These are phyloP conservation scores for Vulpes lagopus DNA, from an alignment of 2,113 vertebrate species.

Conservation along the genomic window DNA sequence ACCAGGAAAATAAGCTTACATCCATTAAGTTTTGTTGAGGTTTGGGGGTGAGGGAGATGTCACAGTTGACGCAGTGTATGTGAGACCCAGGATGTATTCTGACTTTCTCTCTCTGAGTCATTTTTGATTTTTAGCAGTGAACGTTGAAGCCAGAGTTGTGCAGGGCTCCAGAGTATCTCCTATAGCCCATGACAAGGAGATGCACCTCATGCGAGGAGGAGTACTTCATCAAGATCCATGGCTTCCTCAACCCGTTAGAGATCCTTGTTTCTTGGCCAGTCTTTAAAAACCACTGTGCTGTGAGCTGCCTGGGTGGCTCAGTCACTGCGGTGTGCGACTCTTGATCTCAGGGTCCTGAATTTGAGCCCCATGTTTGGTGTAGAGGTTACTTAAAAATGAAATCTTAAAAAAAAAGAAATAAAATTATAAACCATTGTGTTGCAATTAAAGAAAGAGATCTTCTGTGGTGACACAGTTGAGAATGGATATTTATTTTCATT, in stretches of 20 bases:
- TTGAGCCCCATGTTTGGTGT: background rate
- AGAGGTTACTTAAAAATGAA: background rate
- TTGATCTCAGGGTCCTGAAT: background rate
- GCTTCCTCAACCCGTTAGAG: conserved; percentile 18
- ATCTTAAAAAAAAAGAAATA: background rate
- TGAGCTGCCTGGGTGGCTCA: background rate
- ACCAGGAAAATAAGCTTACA: background rate
- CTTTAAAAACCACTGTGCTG: background rate
- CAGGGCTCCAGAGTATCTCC: background rate
- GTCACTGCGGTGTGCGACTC: background rate
- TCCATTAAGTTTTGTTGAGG: background rate
- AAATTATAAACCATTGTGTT: background rate
- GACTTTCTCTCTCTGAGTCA: background rate
- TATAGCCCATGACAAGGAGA: background rate
- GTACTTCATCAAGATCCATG: background rate
- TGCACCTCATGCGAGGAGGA: background rate
- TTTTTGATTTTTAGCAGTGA: background rate
- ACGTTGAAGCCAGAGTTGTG: background rate
- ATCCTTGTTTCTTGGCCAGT: conserved; percentile 19
- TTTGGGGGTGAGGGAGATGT: background rate
- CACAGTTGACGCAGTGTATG: background rate
- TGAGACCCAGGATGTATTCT: background rate
- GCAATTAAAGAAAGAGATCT: background rate
- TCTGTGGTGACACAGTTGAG: background rate
- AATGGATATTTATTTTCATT: background rate